Evolutionary conservation across 2,113 vertebrate species (phyloP).

Genomic region (Pluvianellus socialis): DNA sequence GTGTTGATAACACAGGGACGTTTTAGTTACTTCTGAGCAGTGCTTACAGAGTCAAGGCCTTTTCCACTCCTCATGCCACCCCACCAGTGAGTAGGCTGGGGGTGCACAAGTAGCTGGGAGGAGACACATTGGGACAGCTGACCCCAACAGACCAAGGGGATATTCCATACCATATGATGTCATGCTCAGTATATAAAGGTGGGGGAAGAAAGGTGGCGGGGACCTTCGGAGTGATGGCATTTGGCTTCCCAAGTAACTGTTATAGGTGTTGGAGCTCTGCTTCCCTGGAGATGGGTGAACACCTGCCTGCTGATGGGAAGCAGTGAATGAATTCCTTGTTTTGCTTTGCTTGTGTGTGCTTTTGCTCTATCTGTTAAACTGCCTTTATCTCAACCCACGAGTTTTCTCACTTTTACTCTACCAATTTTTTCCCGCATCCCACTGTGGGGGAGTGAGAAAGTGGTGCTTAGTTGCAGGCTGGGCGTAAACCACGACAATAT

Average conservation of each 20-base stretch:
- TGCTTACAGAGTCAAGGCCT: not conserved
- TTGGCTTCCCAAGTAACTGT: not conserved
- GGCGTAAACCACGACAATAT: not conserved
- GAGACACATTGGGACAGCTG: not conserved
- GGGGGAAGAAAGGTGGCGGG: not conserved
- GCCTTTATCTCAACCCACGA: not conserved
- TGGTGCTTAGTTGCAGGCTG: not conserved
- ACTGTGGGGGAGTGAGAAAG: not conserved
- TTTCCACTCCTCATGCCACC: not conserved
- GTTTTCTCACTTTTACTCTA: not conserved
- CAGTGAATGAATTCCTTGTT: not conserved
- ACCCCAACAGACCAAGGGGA: not conserved
- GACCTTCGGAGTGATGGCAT: not conserved
- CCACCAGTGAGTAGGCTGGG: not conserved
- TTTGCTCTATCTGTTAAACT: not conserved
- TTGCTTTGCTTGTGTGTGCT: not conserved
- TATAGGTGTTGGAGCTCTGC: not conserved
- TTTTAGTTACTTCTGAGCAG: not conserved
- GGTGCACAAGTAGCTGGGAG: not conserved
- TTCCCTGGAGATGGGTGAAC: not conserved
- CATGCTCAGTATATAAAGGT: not conserved
- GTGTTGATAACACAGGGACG: not conserved
- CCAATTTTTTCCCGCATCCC: not conserved
- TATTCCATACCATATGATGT: not conserved
- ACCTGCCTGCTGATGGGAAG: not conserved